Evolutionary conservation across 2,113 vertebrate species (phyloP).

Genomic region (Erythrocercus mccallii): DNA sequence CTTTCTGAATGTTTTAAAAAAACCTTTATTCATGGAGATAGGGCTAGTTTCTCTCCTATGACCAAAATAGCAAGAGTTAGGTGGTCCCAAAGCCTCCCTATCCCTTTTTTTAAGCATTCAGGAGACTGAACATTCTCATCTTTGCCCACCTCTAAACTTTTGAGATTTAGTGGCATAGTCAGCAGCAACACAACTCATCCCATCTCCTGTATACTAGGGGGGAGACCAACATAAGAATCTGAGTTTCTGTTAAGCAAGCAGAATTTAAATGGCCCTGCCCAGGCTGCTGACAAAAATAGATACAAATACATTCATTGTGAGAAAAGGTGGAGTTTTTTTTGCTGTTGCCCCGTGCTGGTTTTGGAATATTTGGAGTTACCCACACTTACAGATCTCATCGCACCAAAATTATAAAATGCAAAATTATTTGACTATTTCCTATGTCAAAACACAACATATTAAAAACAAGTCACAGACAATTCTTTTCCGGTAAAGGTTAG

Average conservation of each 20-base stretch:
- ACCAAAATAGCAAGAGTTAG: background rate
- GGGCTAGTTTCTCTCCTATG: background rate
- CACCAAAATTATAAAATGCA: constrained; percentile 71
- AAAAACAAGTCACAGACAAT: constrained; percentile 65
- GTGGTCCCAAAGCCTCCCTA: background rate
- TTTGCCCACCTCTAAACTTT: constrained; percentile 20
- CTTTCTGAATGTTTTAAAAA: background rate
- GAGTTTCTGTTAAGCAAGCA: constrained; percentile 65
- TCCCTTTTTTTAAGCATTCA: background rate
- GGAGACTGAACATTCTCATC: background rate
- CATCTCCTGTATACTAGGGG: constrained; percentile 10
- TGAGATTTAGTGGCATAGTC: constrained; percentile 40
- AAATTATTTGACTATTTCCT: constrained; percentile 70
- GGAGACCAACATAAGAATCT: constrained; percentile 13
- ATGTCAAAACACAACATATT: constrained; percentile 44
- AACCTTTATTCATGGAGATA: background rate
- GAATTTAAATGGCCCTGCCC: constrained; percentile 64
- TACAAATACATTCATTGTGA: constrained; percentile 9
- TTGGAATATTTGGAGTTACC: background rate
- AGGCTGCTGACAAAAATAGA: constrained; percentile 49
- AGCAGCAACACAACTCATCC: constrained; percentile 58
- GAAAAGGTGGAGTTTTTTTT: background rate
- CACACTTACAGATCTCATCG: constrained; percentile 50
- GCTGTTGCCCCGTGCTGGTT: background rate
- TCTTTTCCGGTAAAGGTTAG: constrained; percentile 67